Evolutionary conservation across 2,797 vertebrate species (phyloP).

Genomic region (Euthynnus affinis): DNA sequence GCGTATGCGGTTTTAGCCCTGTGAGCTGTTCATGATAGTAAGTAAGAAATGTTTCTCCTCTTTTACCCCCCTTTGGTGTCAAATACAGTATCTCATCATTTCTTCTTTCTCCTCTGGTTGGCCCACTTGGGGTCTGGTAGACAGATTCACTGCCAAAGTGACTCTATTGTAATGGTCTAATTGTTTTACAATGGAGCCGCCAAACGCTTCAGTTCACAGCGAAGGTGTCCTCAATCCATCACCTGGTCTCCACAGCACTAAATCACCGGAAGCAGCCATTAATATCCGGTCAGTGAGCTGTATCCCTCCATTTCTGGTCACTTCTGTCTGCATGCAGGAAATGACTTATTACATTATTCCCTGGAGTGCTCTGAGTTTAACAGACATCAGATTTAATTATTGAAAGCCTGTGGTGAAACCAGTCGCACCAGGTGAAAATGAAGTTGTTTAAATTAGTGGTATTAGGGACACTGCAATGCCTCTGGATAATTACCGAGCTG

Average conservation of each 20-base stretch:
- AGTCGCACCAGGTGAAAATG: constrained; percentile 10
- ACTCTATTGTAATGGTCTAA: constrained; percentile 65
- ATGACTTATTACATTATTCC: constrained; percentile 54
- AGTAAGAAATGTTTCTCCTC: not conserved
- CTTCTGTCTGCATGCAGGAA: constrained; percentile 46
- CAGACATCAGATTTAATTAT: constrained; percentile 39
- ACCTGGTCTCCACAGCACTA: constrained; percentile 48
- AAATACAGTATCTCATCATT: constrained; percentile 28
- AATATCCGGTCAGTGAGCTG: constrained; percentile 71
- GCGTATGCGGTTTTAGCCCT: not conserved
- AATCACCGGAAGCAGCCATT: constrained; percentile 69
- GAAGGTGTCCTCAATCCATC: constrained; percentile 76
- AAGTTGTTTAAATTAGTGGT: constrained; percentile 3
- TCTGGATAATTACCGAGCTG: not conserved
- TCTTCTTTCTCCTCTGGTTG: constrained; percentile 27
- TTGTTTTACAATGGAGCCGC: constrained; percentile 65
- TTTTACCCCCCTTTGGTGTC: constrained; percentile 22
- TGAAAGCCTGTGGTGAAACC: constrained; percentile 22
- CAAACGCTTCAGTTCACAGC: constrained; percentile 65
- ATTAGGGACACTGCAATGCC: not conserved
- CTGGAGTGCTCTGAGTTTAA: constrained; percentile 26
- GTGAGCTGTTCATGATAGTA: not conserved
- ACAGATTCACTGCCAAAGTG: constrained; percentile 52
- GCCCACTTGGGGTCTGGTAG: constrained; percentile 42
- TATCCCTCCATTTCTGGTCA: constrained; percentile 60